A percentile compares a stretch with the other conserved stretches of the same genome.
phyloP scores from a whole-genome alignment of 2,797 vertebrate genomes.

The Chaetophractus vellerosus region DNA sequence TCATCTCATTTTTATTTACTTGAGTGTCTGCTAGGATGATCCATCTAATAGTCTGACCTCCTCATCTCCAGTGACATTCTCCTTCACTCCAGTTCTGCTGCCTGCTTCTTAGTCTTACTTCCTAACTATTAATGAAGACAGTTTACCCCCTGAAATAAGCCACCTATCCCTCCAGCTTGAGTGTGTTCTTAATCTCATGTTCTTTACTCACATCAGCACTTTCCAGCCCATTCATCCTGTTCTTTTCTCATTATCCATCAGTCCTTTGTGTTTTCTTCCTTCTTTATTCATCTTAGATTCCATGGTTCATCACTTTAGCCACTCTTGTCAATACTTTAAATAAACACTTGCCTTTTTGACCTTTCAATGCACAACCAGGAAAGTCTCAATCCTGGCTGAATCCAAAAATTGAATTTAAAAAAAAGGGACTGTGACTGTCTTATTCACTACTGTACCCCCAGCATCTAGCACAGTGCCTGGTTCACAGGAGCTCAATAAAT shows the following conservation, averaged over 20 bases:
- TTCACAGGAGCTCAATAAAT: neutral
- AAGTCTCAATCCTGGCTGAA: neutral
- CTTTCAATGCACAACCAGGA: neutral
- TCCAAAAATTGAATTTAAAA: neutral
- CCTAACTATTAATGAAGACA: neutral
- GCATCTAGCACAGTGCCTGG: neutral
- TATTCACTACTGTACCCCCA: neutral
- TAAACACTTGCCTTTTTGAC: neutral
- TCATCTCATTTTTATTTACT: neutral
- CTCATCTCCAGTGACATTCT: neutral
- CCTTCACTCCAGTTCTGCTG: neutral
- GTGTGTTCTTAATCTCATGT: neutral
- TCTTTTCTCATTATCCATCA: neutral
- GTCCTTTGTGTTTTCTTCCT: neutral
- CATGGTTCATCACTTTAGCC: neutral
- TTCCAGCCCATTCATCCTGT: neutral
- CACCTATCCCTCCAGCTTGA: neutral
- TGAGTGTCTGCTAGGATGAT: neutral
- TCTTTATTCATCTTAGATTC: neutral
- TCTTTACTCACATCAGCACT: neutral
- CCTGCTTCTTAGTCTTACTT: neutral
- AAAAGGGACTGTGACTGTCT: neutral
- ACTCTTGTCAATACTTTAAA: neutral
- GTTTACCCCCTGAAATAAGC: neutral
- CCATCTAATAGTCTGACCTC: neutral